Evolutionary conservation across 2,888 invertebrate species (phyloP), one percentile per base, ranked within the genome.

Genomic region (Sminthurinus aureus): DNA sequence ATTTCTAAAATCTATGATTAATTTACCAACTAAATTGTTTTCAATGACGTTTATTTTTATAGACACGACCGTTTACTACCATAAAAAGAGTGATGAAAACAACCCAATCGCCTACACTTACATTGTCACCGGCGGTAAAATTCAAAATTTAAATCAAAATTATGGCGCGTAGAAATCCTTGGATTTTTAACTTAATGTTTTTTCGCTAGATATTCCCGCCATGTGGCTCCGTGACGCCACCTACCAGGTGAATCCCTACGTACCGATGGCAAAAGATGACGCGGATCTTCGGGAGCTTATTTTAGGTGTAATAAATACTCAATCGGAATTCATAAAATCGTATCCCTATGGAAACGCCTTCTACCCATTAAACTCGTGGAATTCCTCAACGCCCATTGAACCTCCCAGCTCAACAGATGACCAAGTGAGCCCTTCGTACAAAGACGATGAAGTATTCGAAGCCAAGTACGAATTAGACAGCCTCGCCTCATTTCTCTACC

Each of bases 151-250:
- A 64, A 64, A 64, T 4, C 1, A 18, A 22, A 11, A 38, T 18
- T 67, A 22, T 58, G 3, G 15, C 58, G 69, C 67, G 52, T 22
- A 66, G 4, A 64, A 18, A 24, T 20, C 24, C 13, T 24, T 26
- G 20, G 24, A 24, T 15, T 22, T 1, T 20, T 38, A 67, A 79
- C 0, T 67, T 9, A 69, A 66, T 67, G 9, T 79, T 66, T 78
- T 52, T 22, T 78, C 6, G 20, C 12, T 20, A 87, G 88, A 88
- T 71, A 88, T 88, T 73, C 67, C 75, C 6, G 87, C 88, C 24
- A 88, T 88, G 88, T 88, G 88, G 88, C 83, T 88, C 0, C 74
- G 88, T 18, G 88, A 88, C 76, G 86, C 87, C 0, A 87, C 88
- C 0, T 88, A 87, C 73, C 88, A 88, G 83, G 86, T 88, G 12